A percentile compares a stretch with the other conserved stretches of the same genome.
These are phyloP conservation scores for Ageneiosus marmoratus DNA, from an alignment of 2,113 vertebrate species.

Conservation along the genomic window DNA sequence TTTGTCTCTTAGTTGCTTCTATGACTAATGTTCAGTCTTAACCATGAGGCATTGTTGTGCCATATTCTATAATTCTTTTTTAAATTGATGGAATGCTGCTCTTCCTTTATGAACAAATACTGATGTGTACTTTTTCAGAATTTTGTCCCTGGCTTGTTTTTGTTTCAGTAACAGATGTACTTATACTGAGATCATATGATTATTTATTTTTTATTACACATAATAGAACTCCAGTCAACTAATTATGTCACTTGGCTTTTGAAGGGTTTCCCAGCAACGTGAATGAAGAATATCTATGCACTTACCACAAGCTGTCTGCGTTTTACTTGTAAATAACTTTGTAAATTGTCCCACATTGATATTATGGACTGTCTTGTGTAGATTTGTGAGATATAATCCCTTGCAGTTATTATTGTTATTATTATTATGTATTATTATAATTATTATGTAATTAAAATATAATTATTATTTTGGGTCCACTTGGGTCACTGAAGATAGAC, in stretches of 20 bases:
- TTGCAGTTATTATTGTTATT: no score
- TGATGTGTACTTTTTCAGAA: neutral
- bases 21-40: neutral
- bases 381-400: no score
- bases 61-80: neutral
- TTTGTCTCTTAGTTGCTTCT: neutral
- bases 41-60: neutral
- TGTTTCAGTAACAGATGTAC: neutral
- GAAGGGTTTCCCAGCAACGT: neutral
- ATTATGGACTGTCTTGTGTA: no score
- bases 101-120: no score
- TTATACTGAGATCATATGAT: neutral
- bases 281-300: neutral
- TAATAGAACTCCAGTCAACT: neutral
- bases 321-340: neutral
- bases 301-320: neutral
- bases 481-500: no score
- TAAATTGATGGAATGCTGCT: neutral
- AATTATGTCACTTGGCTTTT: neutral
- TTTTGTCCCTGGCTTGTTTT: neutral
- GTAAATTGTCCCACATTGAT: neutral
- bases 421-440: no score
- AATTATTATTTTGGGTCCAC: no score
- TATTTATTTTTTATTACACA: neutral
- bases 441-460: no score